Conservation (phyloP, 1,140 invertebrate species). For the Mylabris phalerata region DNA sequence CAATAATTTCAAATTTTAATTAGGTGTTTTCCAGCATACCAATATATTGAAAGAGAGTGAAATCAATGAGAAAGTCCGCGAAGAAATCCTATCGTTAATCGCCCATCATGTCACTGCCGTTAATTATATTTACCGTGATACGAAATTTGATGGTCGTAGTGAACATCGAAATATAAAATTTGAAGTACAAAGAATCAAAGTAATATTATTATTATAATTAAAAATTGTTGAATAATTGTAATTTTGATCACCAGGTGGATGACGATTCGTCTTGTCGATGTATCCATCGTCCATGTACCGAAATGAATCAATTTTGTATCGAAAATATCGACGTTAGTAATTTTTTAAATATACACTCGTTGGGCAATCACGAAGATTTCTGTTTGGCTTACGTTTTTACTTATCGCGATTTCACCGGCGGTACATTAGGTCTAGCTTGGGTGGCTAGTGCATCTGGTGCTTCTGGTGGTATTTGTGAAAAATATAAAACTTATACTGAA, state of each 20-base stretch:
- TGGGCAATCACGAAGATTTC: constrained; percentile 95
- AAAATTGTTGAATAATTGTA: background rate
- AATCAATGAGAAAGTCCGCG: constrained; percentile 77
- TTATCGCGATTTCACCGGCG: constrained; percentile 55
- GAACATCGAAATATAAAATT: constrained; percentile 94
- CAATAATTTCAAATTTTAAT: too few species aligned
- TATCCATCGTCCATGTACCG: constrained; percentile 53
- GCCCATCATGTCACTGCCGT: constrained; percentile 97
- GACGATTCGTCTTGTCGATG: constrained; percentile 74
- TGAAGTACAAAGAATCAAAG: constrained; percentile 94
- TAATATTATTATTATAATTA: constrained; percentile 39
- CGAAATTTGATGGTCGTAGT: constrained; percentile 81
- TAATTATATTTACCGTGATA: constrained; percentile 95
- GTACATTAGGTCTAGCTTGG: constrained; percentile 82
- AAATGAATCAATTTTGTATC: constrained; percentile 89
- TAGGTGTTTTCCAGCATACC: constrained; percentile 46
- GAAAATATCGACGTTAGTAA: constrained; percentile 99
- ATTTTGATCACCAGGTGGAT: constrained; percentile 60
- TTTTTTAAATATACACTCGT: constrained; percentile 95
- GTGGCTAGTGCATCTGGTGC: constrained; percentile 93
- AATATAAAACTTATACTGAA: constrained; percentile 94
- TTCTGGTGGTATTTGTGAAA: constrained; percentile 97
- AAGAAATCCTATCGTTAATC: constrained; percentile 96
- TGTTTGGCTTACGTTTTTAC: constrained; percentile 99
- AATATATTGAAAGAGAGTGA: constrained; percentile 55